Evolutionary conservation across 1,140 invertebrate species (phyloP), one percentile per base, ranked within the genome.

Genomic region (Drosophila pruinosa): DNA sequence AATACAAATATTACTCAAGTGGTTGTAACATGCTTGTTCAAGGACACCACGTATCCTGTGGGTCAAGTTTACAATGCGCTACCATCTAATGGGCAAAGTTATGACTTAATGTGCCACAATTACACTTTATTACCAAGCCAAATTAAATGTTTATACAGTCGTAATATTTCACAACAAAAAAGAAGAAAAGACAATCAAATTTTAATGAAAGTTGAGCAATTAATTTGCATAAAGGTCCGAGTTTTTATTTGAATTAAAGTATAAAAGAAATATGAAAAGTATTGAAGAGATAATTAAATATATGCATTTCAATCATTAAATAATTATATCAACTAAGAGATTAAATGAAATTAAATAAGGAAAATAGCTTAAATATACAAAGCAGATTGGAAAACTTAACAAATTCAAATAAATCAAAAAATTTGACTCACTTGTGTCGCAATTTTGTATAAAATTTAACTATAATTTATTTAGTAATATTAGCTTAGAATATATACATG

Each of bases 61-160:
- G 67, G 67, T 70, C 67, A 70, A 70, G 67, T 70, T 70, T 70
- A 64, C 22, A 62, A 21, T 26, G 43, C 8, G 14, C 34, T 8
- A 24, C 15, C 38, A n/a, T 22, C 15, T 22, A 47, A 36, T 15
- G 41, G 15, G 36, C 21, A 22, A 38, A 15, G 28, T 17, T 45
- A 45, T 36, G 31, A 54, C 19, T 45, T 50, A 67, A 59, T 67
- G 45, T 38, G 50, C 17, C 50, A 6, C 50, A 70, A 70, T 70
- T 64, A 64, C 39, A 12, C 21, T n/a, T 54, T 15, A 63, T 62
- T 62, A 53, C 57, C 1, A 10, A 17, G 58, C 8, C 31, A 53
- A 39, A 28, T 41, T 28, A 24, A 15, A 24, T 28, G 52, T 7
- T 36, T 22, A 10, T 38, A 2, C 22, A 17, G 8, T 38, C 21